phyloP scores from a whole-genome alignment of 1,140 invertebrate species.

The Homalodisca vitripennis region DNA sequence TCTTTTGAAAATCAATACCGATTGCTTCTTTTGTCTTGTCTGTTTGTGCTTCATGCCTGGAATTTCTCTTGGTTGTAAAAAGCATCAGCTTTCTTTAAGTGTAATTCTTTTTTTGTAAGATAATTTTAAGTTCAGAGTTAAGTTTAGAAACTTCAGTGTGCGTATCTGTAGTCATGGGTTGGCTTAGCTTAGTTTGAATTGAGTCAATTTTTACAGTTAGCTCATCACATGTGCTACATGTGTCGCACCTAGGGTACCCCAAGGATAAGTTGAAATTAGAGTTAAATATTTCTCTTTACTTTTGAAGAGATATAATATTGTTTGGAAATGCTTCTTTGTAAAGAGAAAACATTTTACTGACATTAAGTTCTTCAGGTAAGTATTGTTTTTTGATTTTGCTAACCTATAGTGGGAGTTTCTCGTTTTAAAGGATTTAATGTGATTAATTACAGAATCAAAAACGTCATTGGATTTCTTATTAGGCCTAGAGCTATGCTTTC shows the following conservation, averaged over 20 bases:
- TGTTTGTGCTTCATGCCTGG: slow-evolving; percentile 22
- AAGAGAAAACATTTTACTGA: no score
- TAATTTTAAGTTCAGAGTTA: not conserved
- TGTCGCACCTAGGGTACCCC: slow-evolving; percentile 5
- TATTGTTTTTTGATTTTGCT: not conserved
- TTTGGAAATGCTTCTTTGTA: not conserved
- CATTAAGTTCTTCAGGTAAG: slow-evolving; percentile 10
- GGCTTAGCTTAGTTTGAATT: not conserved
- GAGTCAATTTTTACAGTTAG: not conserved
- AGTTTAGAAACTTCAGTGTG: no score
- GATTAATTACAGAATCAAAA: not conserved
- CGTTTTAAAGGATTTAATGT: slow-evolving; percentile 11
- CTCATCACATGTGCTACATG: slow-evolving; percentile 17
- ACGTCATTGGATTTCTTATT: not conserved
- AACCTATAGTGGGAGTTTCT: not conserved
- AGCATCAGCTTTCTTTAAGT: slow-evolving; percentile 13
- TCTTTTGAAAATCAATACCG: slow-evolving; percentile 6
- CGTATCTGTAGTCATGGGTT: not conserved
- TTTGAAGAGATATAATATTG: not conserved
- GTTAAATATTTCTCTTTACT: slow-evolving; percentile 25
- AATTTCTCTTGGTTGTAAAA: slow-evolving; percentile 12
- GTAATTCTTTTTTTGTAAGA: not conserved
- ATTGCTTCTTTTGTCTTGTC: not conserved
- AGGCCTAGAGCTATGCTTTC: not conserved
- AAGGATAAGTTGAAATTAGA: slow-evolving; percentile 17